phyloP scores from a whole-genome alignment of 1,140 invertebrate genomes.

The Popillia japonica region DNA sequence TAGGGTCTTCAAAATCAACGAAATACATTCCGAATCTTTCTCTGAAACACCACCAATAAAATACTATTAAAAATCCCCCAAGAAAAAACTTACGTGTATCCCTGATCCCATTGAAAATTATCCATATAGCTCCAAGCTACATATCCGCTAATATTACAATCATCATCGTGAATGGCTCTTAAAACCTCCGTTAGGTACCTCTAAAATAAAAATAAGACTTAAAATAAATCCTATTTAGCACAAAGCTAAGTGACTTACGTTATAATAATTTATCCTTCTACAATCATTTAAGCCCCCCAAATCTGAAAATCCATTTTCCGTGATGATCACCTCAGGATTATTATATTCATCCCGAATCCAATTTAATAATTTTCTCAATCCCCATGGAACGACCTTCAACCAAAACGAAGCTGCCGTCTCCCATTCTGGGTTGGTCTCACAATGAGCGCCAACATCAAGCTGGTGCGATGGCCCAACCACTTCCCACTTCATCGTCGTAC shows the following conservation, averaged over 20 bases:
- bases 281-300: slow-evolving; percentile 53
- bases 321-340: slow-evolving; percentile 68
- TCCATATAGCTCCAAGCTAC: slow-evolving; percentile 16
- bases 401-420: too few species aligned
- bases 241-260: slow-evolving; percentile 8
- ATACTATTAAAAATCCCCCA: too few species aligned
- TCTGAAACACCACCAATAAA: slow-evolving; percentile 49
- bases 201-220: not conserved
- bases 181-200: not conserved
- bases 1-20: slow-evolving; percentile 62
- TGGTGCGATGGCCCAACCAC: too few species aligned
- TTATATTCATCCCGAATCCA: slow-evolving; percentile 69
- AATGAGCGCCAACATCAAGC: too few species aligned
- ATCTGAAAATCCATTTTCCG: slow-evolving; percentile 71
- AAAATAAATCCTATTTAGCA: not conserved
- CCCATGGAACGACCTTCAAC: slow-evolving; percentile 61
- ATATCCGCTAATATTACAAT: not conserved
- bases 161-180: slow-evolving; percentile 10
- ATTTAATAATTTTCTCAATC: slow-evolving; percentile 69
- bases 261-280: slow-evolving; percentile 1
- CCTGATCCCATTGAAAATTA: slow-evolving; percentile 17
- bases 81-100: not conserved
- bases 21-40: slow-evolving; percentile 64
- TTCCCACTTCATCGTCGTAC: too few species aligned
- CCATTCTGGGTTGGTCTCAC: too few species aligned